Conservation (phyloP, 2,113 vertebrate genomes). For the Myanophis thanlyinensis region DNA sequence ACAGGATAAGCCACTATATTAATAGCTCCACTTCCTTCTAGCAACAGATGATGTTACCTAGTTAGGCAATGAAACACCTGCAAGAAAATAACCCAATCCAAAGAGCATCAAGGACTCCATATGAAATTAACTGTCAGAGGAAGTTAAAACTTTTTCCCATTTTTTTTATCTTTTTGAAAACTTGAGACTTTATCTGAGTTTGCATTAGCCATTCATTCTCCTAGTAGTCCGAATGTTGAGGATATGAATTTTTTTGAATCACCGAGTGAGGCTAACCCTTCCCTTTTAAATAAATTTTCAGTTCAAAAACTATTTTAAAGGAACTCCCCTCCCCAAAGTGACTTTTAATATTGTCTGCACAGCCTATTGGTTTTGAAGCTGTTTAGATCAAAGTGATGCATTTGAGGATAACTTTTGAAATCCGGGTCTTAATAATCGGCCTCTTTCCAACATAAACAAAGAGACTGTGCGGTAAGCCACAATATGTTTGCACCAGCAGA, state of each 20-base stretch:
- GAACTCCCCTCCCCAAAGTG: background rate
- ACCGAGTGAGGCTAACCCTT: background rate
- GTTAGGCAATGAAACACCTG: too few species aligned
- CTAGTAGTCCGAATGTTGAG: background rate
- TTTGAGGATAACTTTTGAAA: slow-evolving; percentile 25
- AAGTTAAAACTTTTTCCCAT: background rate
- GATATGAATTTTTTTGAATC: background rate
- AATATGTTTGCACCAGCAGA: background rate
- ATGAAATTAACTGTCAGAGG: background rate
- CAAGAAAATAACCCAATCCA: background rate
- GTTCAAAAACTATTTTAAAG: background rate
- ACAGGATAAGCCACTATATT: too few species aligned
- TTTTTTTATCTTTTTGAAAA: background rate
- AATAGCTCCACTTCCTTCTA: too few species aligned
- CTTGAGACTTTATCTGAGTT: background rate
- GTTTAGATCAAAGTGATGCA: background rate
- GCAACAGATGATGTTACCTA: too few species aligned
- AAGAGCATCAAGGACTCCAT: background rate
- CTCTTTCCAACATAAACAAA: background rate
- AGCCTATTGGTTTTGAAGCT: background rate
- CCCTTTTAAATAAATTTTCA: background rate
- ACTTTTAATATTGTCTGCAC: background rate
- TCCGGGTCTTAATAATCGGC: slow-evolving; percentile 4
- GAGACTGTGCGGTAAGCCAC: background rate
- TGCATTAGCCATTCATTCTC: background rate